Evolutionary conservation across 1,140 invertebrate species (phyloP), one percentile per base, ranked within the genome.

Genomic region (Drosophila murphyi): DNA sequence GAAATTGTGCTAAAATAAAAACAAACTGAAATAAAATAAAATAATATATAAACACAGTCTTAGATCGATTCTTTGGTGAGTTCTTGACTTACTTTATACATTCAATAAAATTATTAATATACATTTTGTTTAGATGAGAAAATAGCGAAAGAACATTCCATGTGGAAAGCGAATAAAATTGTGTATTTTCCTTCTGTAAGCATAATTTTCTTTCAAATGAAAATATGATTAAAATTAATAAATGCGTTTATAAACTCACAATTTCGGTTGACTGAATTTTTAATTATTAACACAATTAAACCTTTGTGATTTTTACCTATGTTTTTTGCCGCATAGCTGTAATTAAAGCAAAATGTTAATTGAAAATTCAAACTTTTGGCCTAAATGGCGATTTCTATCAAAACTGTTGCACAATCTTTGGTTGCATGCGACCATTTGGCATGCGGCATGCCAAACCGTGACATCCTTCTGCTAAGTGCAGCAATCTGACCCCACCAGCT

Each of bases 381-480:
- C 29, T 29, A 31, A 29, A 32, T 32, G 6, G 45, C 45, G 50
- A 62, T 73, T 74, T 48, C 12, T 61, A 62, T 62, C 37, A 52
- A 56, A 74, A 74, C 72, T 74, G 72, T 74, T 74, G 72, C 72
- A 55, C 65, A 69, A 61, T 48, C 56, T 61, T 68, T 55, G 3
- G 57, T 48, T 68, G 72, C 65, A 74, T 56, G 57, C 48, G 45
- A 51, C 41, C 51, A 43, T 43, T 51, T 74, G 61, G 41, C 68
- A 55, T 71, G 68, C 51, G 68, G 68, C 64, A 69, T 62, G 72
- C 65, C 72, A 55, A 74, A 55, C 65, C 72, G 72, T 74, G 72
- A 74, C 72, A 74, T 59, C 72, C 72, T 62, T 50, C 39, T 41
- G 65, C 65, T 74, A 70, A 70, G 72, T 74, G 72, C 65, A 69